A percentile compares a stretch with the other conserved stretches of the same genome.
Conservation (phyloP, 2,888 invertebrate genomes). For the Melangyna quadrimaculata region DNA sequence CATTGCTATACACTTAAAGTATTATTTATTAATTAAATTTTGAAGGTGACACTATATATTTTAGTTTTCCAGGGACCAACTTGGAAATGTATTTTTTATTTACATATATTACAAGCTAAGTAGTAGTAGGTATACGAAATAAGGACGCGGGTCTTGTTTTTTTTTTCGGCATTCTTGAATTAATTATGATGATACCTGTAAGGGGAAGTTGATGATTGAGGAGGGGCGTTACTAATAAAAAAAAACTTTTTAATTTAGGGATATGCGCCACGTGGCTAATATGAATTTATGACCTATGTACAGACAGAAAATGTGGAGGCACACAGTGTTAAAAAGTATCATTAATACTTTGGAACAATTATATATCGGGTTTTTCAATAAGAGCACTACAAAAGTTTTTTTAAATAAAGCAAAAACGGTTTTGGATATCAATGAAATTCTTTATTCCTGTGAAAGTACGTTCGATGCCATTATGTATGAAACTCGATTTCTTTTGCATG, state of each 20-base stretch:
- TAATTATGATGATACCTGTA: conserved; percentile 48
- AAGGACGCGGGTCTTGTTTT: not conserved
- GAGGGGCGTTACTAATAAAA: not conserved
- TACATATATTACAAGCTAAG: conserved; percentile 17
- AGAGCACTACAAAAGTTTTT: no score
- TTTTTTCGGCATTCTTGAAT: conserved; percentile 25
- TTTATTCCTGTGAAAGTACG: no score
- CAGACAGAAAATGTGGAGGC: not conserved
- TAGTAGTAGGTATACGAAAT: conserved; percentile 22
- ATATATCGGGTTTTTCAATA: not conserved
- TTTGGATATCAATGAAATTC: no score
- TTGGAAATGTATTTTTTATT: conserved; percentile 14
- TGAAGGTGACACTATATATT: conserved; percentile 34
- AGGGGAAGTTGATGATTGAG: conserved; percentile 20
- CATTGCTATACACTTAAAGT: conserved; percentile 20
- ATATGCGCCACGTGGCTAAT: conserved; percentile 24
- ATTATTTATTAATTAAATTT: conserved; percentile 67
- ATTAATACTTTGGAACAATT: not conserved
- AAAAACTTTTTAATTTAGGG: conserved; percentile 17
- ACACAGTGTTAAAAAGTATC: not conserved
- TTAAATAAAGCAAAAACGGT: no score
- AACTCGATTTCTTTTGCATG: no score
- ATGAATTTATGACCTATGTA: not conserved
- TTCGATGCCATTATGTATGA: no score
- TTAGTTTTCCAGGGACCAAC: conserved; percentile 17